These are phyloP conservation scores for Oryzias javanicus DNA, from an alignment of 2,113 vertebrate genomes.

Conservation along the genomic window DNA sequence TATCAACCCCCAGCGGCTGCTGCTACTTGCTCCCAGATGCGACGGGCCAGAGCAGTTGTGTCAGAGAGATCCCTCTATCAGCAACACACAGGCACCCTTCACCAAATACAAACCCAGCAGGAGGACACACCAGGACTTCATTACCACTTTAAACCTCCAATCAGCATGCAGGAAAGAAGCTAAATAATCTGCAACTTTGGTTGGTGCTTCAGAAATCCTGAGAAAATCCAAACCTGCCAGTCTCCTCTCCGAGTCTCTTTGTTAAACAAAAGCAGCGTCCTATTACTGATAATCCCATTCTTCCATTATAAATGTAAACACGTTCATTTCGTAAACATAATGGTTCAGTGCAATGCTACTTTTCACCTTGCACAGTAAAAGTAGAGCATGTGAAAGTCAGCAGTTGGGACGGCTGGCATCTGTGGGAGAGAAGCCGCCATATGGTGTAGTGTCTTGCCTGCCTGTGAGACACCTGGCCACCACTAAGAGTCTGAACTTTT, in stretches of 20 bases:
- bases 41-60: conserved; percentile 73
- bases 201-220: conserved; percentile 34
- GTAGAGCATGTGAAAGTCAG: conserved; percentile 57
- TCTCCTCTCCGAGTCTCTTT: conserved; percentile 20
- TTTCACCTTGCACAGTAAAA: conserved; percentile 41
- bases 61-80: conserved; percentile 87
- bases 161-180: conserved; percentile 59
- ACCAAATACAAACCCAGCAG: conserved; percentile 79
- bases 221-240: conserved; percentile 28
- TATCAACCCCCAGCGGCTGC: conserved; percentile 84
- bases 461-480: conserved; percentile 63
- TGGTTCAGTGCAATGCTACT: conserved; percentile 19
- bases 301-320: conserved; percentile 1
- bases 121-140: conserved; percentile 83
- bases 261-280: conserved; percentile 8
- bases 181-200: conserved; percentile 56
- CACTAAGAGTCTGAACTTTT: conserved; percentile 59
- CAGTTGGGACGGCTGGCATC: conserved; percentile 43
- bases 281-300: no score
- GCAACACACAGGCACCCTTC: conserved; percentile 78
- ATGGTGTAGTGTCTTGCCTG: conserved; percentile 56
- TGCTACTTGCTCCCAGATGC: conserved; percentile 72
- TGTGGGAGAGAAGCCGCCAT: conserved; percentile 55
- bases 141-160: conserved; percentile 81
- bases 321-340: not conserved